A percentile compares a stretch with the other conserved stretches of the same genome.
Evolutionary conservation across 2,113 vertebrate genomes (phyloP).

Genomic region (Nesoenas mayeri): DNA sequence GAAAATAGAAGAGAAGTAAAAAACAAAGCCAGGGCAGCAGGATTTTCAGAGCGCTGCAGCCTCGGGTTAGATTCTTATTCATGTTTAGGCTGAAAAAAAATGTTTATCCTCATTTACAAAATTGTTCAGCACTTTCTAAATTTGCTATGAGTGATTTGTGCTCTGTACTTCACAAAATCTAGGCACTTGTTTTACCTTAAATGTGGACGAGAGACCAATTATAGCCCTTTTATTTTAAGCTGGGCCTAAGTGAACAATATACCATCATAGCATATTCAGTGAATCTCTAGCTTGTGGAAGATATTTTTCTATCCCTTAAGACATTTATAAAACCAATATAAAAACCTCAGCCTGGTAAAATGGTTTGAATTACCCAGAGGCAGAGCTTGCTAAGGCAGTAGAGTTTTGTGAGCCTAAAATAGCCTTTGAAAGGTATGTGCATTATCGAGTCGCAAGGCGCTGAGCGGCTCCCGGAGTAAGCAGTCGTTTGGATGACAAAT

Average conservation of each 20-base stretch:
- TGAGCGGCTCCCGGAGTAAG: neutral
- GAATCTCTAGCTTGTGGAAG: neutral
- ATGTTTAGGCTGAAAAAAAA: neutral
- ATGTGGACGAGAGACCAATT: slow-evolving; percentile 19
- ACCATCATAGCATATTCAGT: neutral
- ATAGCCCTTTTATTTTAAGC: neutral
- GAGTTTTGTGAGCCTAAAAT: neutral
- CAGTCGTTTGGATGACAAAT: neutral
- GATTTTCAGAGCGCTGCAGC: neutral
- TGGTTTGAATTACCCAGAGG: neutral
- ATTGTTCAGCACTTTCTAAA: neutral
- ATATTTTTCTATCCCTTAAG: slow-evolving; percentile 16
- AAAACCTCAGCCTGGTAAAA: neutral
- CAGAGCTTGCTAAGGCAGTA: neutral
- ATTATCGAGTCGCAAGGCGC: accelerated
- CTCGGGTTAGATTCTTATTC: neutral
- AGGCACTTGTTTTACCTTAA: slow-evolving; percentile 12
- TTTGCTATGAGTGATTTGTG: neutral
- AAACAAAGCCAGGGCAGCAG: neutral
- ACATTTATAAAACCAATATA: neutral
- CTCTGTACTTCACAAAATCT: neutral
- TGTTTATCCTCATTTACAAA: neutral
- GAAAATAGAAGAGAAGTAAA: neutral
- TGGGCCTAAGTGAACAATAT: neutral
- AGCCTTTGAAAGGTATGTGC: neutral